Evolutionary conservation across 2,797 vertebrate species (phyloP).

Genomic region (Margarornis squamiger): DNA sequence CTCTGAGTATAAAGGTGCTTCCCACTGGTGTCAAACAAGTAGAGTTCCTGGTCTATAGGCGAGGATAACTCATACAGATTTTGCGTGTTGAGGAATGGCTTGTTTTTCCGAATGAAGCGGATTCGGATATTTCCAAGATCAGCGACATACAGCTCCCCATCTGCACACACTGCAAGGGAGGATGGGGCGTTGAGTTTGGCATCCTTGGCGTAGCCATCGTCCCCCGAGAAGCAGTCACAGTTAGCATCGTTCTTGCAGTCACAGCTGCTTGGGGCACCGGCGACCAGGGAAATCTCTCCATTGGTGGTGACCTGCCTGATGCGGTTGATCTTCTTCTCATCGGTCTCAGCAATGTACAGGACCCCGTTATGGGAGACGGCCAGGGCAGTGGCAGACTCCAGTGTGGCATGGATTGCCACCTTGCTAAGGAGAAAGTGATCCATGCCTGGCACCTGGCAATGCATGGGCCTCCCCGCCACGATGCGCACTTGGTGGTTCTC

Average conservation of each 20-base stretch:
- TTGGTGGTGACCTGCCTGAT: slow-evolving; percentile 94
- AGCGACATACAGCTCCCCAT: slow-evolving; percentile 93
- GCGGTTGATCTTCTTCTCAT: slow-evolving; percentile 97
- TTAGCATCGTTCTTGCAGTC: slow-evolving; percentile 97
- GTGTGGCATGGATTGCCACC: slow-evolving; percentile 92
- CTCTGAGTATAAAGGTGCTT: slow-evolving; percentile 96
- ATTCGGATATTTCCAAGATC: slow-evolving; percentile 96
- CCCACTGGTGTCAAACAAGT: slow-evolving; percentile 93
- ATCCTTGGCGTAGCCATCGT: slow-evolving; percentile 96
- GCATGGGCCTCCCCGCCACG: slow-evolving; percentile 94
- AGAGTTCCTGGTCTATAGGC: slow-evolving; percentile 94
- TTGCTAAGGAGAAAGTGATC: slow-evolving; percentile 96
- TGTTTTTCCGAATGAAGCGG: slow-evolving; percentile 92
- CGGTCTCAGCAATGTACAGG: slow-evolving; percentile 94
- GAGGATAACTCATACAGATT: slow-evolving; percentile 95
- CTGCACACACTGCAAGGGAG: slow-evolving; percentile 91
- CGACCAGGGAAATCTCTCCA: slow-evolving; percentile 94
- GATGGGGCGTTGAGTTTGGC: slow-evolving; percentile 91
- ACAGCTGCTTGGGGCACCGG: slow-evolving; percentile 92
- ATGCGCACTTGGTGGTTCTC: slow-evolving; percentile 98
- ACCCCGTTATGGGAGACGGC: slow-evolving; percentile 92
- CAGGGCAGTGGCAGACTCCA: slow-evolving; percentile 92
- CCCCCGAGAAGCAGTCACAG: slow-evolving; percentile 97
- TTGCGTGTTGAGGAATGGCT: slow-evolving; percentile 91
- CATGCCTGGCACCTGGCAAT: slow-evolving; percentile 96